A percentile compares a stretch with the other conserved stretches of the same genome.
Evolutionary conservation across 2,888 invertebrate species (phyloP).

Genomic region (Patella ulyssiponensis): DNA sequence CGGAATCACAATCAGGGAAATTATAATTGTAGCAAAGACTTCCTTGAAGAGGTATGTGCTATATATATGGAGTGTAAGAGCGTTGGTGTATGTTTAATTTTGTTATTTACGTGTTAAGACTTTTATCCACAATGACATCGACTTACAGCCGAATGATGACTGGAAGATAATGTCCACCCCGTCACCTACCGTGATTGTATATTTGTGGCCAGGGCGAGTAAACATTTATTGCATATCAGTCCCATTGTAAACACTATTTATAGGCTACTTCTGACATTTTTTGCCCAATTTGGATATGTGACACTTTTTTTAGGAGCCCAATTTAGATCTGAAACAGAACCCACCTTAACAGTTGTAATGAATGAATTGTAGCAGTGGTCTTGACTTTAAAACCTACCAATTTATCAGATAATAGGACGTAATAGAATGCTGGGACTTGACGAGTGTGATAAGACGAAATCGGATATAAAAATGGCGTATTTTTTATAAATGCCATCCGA

Average conservation of each 20-base stretch:
- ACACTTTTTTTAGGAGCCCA: not conserved
- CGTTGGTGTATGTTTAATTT: slow-evolving; percentile 8
- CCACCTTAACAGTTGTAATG: no score
- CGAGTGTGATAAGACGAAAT: not conserved
- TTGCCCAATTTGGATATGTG: slow-evolving; percentile 1
- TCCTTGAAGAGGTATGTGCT: no score
- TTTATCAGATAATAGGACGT: not conserved
- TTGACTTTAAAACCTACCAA: no score
- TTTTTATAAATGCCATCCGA: not conserved
- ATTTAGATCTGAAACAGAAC: no score
- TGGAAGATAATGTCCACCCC: slow-evolving; percentile 3
- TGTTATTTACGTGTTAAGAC: not conserved
- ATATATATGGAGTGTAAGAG: not conserved
- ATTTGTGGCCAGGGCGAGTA: slow-evolving; percentile 3
- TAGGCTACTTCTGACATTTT: not conserved
- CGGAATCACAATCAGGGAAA: no score
- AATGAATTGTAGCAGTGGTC: no score
- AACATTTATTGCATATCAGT: slow-evolving; percentile 3
- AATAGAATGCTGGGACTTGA: not conserved
- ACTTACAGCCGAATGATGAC: not conserved
- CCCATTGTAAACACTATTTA: not conserved
- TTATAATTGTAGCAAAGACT: no score
- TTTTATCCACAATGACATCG: slow-evolving; percentile 4
- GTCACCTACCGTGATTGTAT: not conserved
- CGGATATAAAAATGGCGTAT: not conserved